These are phyloP conservation scores for Gracilinanus agilis DNA, from an alignment of 2,113 vertebrate species.

Conservation along the genomic window DNA sequence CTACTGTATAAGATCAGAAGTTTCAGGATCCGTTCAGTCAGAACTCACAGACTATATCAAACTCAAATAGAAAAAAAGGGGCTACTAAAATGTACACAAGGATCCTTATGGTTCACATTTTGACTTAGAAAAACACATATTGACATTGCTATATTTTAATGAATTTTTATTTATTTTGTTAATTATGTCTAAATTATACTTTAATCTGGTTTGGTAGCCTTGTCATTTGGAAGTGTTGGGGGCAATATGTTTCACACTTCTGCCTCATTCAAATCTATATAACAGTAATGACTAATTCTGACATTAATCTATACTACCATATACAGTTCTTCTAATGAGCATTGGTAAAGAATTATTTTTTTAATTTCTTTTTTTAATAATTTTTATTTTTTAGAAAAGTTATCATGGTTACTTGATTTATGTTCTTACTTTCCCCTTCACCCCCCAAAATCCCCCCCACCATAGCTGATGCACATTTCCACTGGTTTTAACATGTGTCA, in stretches of 20 bases:
- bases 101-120: not conserved
- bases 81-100: not conserved
- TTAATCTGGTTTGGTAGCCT: not conserved
- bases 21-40: not conserved
- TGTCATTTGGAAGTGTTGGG: not conserved
- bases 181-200: not conserved
- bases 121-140: not conserved
- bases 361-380: too few relatives aligned
- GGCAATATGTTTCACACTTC: not conserved
- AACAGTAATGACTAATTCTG: not conserved
- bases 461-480: too few relatives aligned
- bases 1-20: not conserved
- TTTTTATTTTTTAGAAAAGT: too few relatives aligned
- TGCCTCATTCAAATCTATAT: not conserved
- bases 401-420: too few relatives aligned
- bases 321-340: not conserved
- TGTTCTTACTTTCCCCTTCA: too few relatives aligned
- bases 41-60: not conserved
- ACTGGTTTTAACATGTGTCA: too few relatives aligned
- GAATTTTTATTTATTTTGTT: not conserved
- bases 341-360: not conserved
- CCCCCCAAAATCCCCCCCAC: too few relatives aligned
- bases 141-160: not conserved
- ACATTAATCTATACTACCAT: not conserved
- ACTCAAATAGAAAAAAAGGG: not conserved